Percentiles rank a stretch among this genome's conserved stretches.
phyloP scores from a whole-genome alignment of 1,140 invertebrate species.

The Contarinia nasturtii region DNA sequence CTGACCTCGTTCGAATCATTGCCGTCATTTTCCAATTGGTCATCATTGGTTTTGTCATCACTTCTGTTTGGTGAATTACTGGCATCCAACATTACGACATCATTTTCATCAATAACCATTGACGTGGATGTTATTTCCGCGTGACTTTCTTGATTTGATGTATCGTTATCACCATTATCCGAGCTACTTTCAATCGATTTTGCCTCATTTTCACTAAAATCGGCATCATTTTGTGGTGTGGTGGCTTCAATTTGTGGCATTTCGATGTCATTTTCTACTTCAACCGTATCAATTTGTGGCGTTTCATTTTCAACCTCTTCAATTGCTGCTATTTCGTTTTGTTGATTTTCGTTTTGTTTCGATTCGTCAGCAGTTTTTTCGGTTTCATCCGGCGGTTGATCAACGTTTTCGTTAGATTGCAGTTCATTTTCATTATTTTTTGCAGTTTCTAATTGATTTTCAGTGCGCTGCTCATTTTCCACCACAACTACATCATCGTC shows the following conservation, averaged over 20 bases:
- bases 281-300: background rate
- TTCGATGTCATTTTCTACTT: background rate
- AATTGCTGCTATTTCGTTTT: background rate
- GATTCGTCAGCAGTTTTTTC: background rate
- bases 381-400: background rate
- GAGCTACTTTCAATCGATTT: too few species aligned
- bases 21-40: background rate
- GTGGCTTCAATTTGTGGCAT: too few species aligned
- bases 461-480: background rate
- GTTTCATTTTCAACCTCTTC: background rate
- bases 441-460: background rate
- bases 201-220: too few species aligned
- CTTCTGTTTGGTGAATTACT: background rate
- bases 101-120: too few species aligned
- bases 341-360: background rate
- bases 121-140: too few species aligned
- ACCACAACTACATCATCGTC: background rate
- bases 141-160: too few species aligned
- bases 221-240: too few species aligned
- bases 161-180: too few species aligned
- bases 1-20: background rate
- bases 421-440: background rate
- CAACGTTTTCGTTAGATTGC: background rate
- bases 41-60: background rate
- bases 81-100: background rate